Evolutionary conservation across 92 coral and sea anemone species (phyloP), one percentile per base, ranked within the genome.

Genomic region (Zoanthus solanderi): DNA sequence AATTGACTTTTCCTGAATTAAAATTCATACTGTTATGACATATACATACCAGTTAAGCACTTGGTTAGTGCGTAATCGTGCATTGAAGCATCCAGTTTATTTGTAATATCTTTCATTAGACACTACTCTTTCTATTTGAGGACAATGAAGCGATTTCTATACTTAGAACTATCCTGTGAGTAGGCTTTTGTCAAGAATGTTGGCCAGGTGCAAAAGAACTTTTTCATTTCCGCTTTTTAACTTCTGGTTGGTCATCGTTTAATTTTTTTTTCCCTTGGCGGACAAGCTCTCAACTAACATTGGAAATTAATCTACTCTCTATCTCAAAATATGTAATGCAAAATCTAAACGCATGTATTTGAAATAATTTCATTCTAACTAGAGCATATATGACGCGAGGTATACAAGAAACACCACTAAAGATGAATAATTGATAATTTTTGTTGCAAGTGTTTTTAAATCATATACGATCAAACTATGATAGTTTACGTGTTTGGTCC

Each of bases 361-460:
- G 75, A 5, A 58, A 81, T 63, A 81, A 46, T 46, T 67, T 57
- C 23, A 81, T 45, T 47, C 82, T 67, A 13, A 7, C 58, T 34
- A 28, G 74, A 28, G 9, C 72, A 66, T 31, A 66, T 63, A 48
- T 56, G 11, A 65, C 15, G 32, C 47, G 75, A 81, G 5, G 46
- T 56, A 42, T 16, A 9, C 16, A 17, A 50, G 61, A 23, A 47
- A 81, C 60, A 47, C n/a, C 83, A 50, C 42, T 17, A 17, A 15
- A 11, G 54, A 81, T 81, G 17, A 81, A 81, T 81, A 65, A 81
- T 81, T 81, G 75, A 81, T 81, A 46, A 66, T 81, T 65, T 81
- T 45, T 81, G 44, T 67, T 66, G 75, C 57, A 56, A 67, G 75
- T 81, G 63, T 65, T 81, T 81, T 81, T 45, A 67, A 81, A 81